Conservation (phyloP, 2,888 invertebrate genomes). For the Athrips mouffetella region DNA sequence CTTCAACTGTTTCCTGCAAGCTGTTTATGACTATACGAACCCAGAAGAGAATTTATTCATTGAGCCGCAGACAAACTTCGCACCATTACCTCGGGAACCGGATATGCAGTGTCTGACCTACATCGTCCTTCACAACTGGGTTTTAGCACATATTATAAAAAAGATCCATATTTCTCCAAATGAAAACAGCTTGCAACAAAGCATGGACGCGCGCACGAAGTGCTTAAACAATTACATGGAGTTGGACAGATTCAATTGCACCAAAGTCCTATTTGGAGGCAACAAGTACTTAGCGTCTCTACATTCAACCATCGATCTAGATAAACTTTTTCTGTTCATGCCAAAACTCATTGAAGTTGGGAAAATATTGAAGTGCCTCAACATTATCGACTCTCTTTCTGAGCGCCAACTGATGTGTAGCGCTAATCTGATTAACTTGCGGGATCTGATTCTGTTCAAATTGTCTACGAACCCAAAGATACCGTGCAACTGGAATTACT, state of each 20-base stretch:
- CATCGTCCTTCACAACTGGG: slow-evolving; percentile 82
- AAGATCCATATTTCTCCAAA: slow-evolving; percentile 79
- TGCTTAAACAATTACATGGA: slow-evolving; percentile 80
- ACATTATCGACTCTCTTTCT: slow-evolving; percentile 78
- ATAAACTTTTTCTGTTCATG: slow-evolving; percentile 72
- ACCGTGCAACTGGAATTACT: slow-evolving; percentile 69
- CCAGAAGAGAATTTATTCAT: slow-evolving; percentile 69
- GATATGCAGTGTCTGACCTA: slow-evolving; percentile 79
- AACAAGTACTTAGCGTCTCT: slow-evolving; percentile 80
- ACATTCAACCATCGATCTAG: slow-evolving; percentile 73
- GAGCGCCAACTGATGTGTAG: slow-evolving; percentile 74
- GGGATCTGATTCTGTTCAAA: slow-evolving; percentile 79
- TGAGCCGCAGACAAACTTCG: slow-evolving; percentile 63
- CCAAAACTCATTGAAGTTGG: slow-evolving; percentile 62
- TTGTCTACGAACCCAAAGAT: slow-evolving; percentile 74
- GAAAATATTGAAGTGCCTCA: slow-evolving; percentile 69
- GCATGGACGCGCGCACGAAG: slow-evolving; percentile 77
- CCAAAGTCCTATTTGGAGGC: slow-evolving; percentile 74
- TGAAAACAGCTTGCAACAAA: slow-evolving; percentile 64
- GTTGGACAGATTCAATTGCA: slow-evolving; percentile 70
- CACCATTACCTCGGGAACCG: slow-evolving; percentile 63
- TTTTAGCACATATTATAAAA: slow-evolving; percentile 82
- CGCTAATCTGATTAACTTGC: slow-evolving; percentile 73
- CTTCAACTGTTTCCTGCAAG: slow-evolving; percentile 59
- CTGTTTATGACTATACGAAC: slow-evolving; percentile 64